These are phyloP conservation scores for Pleuronectes platessa DNA, from an alignment of 2,113 vertebrate genomes.

Conservation along the genomic window DNA sequence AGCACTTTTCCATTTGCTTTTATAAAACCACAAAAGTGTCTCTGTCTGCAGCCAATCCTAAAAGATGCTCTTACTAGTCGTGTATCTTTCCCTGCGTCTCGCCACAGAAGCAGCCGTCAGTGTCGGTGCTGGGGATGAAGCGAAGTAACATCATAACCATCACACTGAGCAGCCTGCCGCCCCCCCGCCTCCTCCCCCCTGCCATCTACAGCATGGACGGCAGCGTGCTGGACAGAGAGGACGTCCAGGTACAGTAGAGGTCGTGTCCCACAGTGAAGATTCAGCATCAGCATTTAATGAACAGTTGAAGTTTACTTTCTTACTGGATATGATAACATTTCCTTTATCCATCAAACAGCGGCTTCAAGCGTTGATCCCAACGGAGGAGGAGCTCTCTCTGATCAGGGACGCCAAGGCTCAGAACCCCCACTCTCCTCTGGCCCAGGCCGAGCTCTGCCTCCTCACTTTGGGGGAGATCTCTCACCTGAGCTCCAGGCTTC, in stretches of 20 bases:
- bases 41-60: no score
- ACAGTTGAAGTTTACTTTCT: neutral
- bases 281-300: neutral
- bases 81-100: neutral
- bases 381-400: slow-evolving; percentile 79
- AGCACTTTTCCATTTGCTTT: no score
- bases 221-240: slow-evolving; percentile 83
- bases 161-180: slow-evolving; percentile 80
- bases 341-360: slow-evolving; percentile 58
- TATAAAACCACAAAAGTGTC: no score
- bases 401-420: slow-evolving; percentile 77
- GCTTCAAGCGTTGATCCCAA: slow-evolving; percentile 77
- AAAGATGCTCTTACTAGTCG: neutral
- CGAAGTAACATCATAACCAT: slow-evolving; percentile 85
- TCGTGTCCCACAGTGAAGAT: neutral
- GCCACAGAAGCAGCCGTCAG: slow-evolving; percentile 51
- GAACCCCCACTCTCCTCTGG: slow-evolving; percentile 65
- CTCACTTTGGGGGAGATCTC: slow-evolving; percentile 76
- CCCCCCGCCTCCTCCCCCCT: slow-evolving; percentile 78
- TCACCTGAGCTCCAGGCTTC: slow-evolving; percentile 77
- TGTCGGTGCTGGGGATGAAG: slow-evolving; percentile 81
- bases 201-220: slow-evolving; percentile 84
- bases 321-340: no score
- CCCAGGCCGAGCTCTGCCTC: slow-evolving; percentile 80
- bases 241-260: slow-evolving; percentile 74